phyloP scores from a whole-genome alignment of 2,888 invertebrate species.

The Cheilosia scutellata region DNA sequence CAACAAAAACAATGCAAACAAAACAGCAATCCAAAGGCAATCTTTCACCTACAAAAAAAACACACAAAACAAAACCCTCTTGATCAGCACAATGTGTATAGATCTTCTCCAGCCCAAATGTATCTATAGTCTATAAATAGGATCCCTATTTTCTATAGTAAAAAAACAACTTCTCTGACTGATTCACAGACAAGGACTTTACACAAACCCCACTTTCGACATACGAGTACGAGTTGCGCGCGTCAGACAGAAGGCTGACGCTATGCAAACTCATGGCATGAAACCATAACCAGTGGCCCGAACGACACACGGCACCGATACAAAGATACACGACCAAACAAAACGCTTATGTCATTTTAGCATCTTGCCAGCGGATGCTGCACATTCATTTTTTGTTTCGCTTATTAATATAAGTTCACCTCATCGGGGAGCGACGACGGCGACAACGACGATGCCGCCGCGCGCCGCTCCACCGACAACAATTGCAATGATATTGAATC shows the following conservation, averaged over 20 bases:
- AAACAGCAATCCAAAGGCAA: conserved; percentile 38
- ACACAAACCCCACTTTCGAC: conserved; percentile 33
- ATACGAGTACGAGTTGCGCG: conserved; percentile 27
- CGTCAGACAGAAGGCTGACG: conserved; percentile 41
- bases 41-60: conserved; percentile 35
- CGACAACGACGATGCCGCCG: conserved; percentile 12
- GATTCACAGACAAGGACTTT: conserved; percentile 65
- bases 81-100: background rate
- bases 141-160: conserved; percentile 1
- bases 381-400: conserved; percentile 48
- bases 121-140: conserved; percentile 54
- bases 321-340: conserved; percentile 54
- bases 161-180: conserved; percentile 7
- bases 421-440: conserved; percentile 20
- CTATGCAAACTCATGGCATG: conserved; percentile 48
- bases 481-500: conserved; percentile 32
- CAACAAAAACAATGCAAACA: background rate
- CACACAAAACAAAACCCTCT: background rate
- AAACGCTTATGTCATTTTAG: conserved; percentile 70
- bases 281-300: conserved; percentile 50
- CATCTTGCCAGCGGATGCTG: conserved; percentile 66
- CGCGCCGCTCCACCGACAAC: conserved; percentile 2
- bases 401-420: conserved; percentile 68
- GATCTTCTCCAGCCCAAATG: conserved; percentile 25
- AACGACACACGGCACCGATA: conserved; percentile 7